Percentiles rank a stretch among this genome's conserved stretches.
phyloP scores from a whole-genome alignment of 2,797 vertebrate species.

The Monodelphis domestica region DNA sequence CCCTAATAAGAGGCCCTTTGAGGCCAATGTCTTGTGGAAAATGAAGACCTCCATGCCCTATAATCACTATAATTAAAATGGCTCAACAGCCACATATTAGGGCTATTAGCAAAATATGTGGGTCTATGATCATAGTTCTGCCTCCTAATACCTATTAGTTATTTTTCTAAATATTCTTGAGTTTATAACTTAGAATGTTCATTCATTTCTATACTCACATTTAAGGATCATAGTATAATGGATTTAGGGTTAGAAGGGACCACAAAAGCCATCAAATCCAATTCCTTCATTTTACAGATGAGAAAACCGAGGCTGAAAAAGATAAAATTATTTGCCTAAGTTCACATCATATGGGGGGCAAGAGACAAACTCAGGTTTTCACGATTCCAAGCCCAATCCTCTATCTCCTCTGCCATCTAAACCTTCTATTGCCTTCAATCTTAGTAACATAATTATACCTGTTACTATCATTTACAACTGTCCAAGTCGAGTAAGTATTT shows the following conservation, averaged over 20 bases:
- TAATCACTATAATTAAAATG: background rate
- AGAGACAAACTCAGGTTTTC: background rate
- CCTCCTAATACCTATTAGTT: background rate
- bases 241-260: background rate
- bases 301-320: background rate
- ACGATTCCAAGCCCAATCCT: background rate
- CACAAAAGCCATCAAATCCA: background rate
- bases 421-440: background rate
- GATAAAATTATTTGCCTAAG: background rate
- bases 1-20: background rate
- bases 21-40: background rate
- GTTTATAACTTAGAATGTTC: background rate
- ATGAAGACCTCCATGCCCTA: background rate
- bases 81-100: background rate
- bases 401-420: background rate
- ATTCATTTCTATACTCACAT: background rate
- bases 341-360: background rate
- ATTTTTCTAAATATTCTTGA: constrained; percentile 20
- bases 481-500: background rate
- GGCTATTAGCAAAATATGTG: background rate
- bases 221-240: background rate
- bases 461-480: background rate
- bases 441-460: background rate
- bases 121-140: background rate
- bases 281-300: background rate